Evolutionary conservation across 2,888 invertebrate species (phyloP).

Genomic region (Yponomeuta malinellus): DNA sequence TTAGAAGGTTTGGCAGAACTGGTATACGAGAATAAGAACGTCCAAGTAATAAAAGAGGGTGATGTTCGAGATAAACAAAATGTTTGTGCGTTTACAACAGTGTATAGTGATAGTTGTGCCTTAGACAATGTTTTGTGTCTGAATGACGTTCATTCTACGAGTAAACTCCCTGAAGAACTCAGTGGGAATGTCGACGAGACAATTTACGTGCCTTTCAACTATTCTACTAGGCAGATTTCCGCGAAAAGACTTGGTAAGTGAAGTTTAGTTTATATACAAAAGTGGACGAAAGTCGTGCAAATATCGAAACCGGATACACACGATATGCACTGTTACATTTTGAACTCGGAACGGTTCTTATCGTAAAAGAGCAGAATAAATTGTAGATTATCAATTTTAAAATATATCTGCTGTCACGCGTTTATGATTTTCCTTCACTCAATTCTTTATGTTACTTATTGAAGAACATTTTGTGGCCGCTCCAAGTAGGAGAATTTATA

Average conservation of each 20-base stretch:
- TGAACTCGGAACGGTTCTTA: too few relatives aligned
- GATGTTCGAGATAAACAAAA: conserved; percentile 33
- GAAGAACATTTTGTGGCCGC: too few relatives aligned
- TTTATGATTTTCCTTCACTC: too few relatives aligned
- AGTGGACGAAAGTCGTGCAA: too few relatives aligned
- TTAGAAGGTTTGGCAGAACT: conserved; percentile 73
- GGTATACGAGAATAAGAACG: conserved; percentile 46
- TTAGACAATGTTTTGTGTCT: conserved; percentile 73
- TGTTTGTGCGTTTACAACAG: conserved; percentile 55
- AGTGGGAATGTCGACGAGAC: conserved; percentile 64
- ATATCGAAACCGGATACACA: too few relatives aligned
- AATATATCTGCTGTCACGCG: too few relatives aligned
- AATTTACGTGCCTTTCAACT: conserved; percentile 83
- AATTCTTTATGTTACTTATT: too few relatives aligned
- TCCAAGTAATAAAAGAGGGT: conserved; percentile 51
- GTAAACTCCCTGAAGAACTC: conserved; percentile 70
- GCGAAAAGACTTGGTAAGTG: conserved; percentile 66
- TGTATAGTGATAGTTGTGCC: conserved; percentile 60
- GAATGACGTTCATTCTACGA: conserved; percentile 62
- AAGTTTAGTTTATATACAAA: conserved; percentile 32
- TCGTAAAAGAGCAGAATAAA: too few relatives aligned
- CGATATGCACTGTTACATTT: too few relatives aligned
- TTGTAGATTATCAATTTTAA: too few relatives aligned
- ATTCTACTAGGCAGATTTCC: conserved; percentile 64
- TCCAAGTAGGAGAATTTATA: not conserved